A percentile compares a stretch with the other conserved stretches of the same genome.
Evolutionary conservation across 2,888 invertebrate genomes (phyloP).

Genomic region (Brenthis ino): DNA sequence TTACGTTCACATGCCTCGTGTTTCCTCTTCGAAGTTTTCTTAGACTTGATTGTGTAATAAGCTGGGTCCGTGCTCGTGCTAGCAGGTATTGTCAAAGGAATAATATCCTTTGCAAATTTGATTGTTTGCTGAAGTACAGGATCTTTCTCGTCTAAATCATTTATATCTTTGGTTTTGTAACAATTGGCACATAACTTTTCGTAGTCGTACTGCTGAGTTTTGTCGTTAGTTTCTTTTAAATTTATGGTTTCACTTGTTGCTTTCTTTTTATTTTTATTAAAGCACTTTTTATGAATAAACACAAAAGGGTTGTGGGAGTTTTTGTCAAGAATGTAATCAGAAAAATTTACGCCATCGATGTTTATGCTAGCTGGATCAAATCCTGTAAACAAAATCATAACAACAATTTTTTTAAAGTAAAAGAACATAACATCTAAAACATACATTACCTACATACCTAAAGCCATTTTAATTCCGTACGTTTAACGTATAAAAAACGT

Average conservation of each 20-base stretch:
- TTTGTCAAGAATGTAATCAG: slow-evolving; percentile 42
- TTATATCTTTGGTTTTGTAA: slow-evolving; percentile 43
- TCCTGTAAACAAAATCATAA: slow-evolving; percentile 15
- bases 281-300: slow-evolving; percentile 65
- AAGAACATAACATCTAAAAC: background rate
- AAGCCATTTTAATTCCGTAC: slow-evolving; percentile 17
- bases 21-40: slow-evolving; percentile 52
- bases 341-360: slow-evolving; percentile 35
- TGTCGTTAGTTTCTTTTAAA: slow-evolving; percentile 47
- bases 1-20: slow-evolving; percentile 39
- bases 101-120: slow-evolving; percentile 63
- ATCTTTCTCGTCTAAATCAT: slow-evolving; percentile 45
- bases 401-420: background rate
- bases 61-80: slow-evolving; percentile 52
- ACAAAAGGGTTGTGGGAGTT: slow-evolving; percentile 61
- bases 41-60: slow-evolving; percentile 63
- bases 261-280: slow-evolving; percentile 20
- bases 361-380: slow-evolving; percentile 10
- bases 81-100: slow-evolving; percentile 62
- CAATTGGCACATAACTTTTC: slow-evolving; percentile 40
- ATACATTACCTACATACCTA: slow-evolving; percentile 8
- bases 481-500: background rate
- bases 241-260: slow-evolving; percentile 4
- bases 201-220: slow-evolving; percentile 52
- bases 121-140: slow-evolving; percentile 64